Evolutionary conservation across 2,888 invertebrate species (phyloP), one percentile per base, ranked within the genome.

Genomic region (Limnephilus auricula): DNA sequence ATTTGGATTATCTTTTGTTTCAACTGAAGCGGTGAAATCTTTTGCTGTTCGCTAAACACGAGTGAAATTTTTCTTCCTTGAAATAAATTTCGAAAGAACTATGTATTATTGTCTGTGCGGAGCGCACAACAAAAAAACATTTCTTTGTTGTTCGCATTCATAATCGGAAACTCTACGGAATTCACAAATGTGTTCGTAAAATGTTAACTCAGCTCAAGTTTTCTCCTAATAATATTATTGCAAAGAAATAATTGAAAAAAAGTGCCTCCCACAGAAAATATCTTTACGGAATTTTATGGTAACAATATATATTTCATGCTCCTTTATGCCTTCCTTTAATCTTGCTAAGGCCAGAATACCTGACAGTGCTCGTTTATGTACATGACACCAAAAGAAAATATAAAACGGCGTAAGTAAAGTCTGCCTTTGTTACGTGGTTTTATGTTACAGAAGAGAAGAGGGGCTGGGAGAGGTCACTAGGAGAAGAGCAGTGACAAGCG

Each of bases 371-470:
- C 89, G 80, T 89, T 89, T 89, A 83, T 82, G 83, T 90, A 32
- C 84, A 90, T 90, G 90, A 90, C 90, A 90, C 90, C 84, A 84
- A 65, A 80, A 90, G 83, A 90, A 90, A 90, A 83, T 90, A 90
- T 82, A 65, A 90, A 84, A n/a, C 65, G 34, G 30, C 65, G 83
- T 31, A 89, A 83, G 89, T 79, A 40, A 79, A 80, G 82, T 18
- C 25, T 18, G 83, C 34, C 90, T 50, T 89, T 65, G 90, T 90
- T 83, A 25, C 34, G 65, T 65, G 89, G 79, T 40, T 34, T 79
- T 79, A 34, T 89, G 80, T 78, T 40, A 79, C 31, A 79, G 30
- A 12, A 9, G 25, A 25, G 79, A 50, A 83, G 83, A 25, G 10
- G 6, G 79, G 34, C 40, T 31, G 80, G 80, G 78, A 31, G 34